Evolutionary conservation across 2,888 invertebrate genomes (phyloP), one percentile per base, ranked within the genome.

Genomic region (Cryptocephalus primarius): DNA sequence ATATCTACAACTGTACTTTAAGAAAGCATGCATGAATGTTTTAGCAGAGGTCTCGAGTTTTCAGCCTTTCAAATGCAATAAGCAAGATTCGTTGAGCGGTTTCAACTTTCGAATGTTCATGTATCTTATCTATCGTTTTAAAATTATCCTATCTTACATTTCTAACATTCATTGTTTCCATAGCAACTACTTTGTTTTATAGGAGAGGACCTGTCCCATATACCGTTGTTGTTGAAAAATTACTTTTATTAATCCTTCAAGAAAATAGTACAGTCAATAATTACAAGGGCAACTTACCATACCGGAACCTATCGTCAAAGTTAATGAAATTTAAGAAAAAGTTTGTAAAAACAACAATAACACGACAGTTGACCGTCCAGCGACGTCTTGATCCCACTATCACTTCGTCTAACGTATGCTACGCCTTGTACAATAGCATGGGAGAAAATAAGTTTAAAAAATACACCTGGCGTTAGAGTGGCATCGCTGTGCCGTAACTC

Each of bases 201-300:
- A 56, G 59, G 58, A 61, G 57, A 61, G 61, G 61, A 57, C 60
- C 57, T 58, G 57, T 58, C 60, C 61, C 56, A 60, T 58, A 63
- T 61, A 61, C 56, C 58, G 11, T 60, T 54, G 47, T 53, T 53
- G 49, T 51, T 54, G 52, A 54, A 55, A 36, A 53, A 55, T 55
- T 44, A 53, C 38, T 56, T 60, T 59, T 61, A 60, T 60, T 60
- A 48, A 54, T 44, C 44, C 50, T 53, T 53, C 52, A 52, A 48
- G 39, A 43, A 48, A 48, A 51, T 46, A 51, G 42, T 55, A 57
- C 56, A 58, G 50, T 52, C 46, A 49, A 50, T 42, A 56, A 48
- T 56, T 60, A 55, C 55, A 57, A 48, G 50, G 42, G 48, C 32
- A 56, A 60, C 58, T 60, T 60, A 60, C 60, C 60, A 60, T 48